Conservation (phyloP, 2,888 invertebrate genomes). For the Aleiodes alternator region DNA sequence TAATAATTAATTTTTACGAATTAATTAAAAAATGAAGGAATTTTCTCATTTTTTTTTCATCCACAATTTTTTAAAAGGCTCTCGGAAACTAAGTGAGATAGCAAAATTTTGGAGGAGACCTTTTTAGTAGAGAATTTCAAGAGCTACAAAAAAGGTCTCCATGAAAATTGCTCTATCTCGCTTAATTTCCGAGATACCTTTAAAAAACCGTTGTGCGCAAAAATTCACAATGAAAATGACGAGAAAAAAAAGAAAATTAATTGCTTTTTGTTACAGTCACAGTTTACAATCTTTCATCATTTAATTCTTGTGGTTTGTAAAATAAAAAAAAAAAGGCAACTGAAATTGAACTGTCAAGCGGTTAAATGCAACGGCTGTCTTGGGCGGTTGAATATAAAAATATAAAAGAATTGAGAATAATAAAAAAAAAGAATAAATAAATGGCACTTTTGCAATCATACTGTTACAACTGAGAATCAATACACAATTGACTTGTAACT, state of each 20-base stretch:
- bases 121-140: too few species aligned
- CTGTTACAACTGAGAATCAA: slow-evolving; percentile 10
- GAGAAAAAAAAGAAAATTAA: background rate
- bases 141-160: too few species aligned
- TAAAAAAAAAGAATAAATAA: slow-evolving; percentile 4
- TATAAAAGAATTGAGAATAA: background rate
- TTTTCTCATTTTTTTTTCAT: too few species aligned
- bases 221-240: too few species aligned
- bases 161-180: too few species aligned
- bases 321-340: background rate
- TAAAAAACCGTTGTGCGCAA: too few species aligned
- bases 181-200: too few species aligned
- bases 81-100: too few species aligned
- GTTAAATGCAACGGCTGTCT: slow-evolving; percentile 1
- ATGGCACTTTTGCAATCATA: slow-evolving; percentile 18
- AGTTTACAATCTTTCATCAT: background rate
- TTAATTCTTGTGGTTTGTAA: background rate
- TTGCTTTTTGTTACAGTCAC: too few species aligned
- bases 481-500: slow-evolving; percentile 16
- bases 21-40: too few species aligned
- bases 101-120: too few species aligned
- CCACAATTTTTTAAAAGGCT: too few species aligned
- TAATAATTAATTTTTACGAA: background rate
- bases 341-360: background rate
- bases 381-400: background rate